Evolutionary conservation across 1,140 invertebrate genomes (phyloP).

Genomic region (Psilanteris sp.): DNA sequence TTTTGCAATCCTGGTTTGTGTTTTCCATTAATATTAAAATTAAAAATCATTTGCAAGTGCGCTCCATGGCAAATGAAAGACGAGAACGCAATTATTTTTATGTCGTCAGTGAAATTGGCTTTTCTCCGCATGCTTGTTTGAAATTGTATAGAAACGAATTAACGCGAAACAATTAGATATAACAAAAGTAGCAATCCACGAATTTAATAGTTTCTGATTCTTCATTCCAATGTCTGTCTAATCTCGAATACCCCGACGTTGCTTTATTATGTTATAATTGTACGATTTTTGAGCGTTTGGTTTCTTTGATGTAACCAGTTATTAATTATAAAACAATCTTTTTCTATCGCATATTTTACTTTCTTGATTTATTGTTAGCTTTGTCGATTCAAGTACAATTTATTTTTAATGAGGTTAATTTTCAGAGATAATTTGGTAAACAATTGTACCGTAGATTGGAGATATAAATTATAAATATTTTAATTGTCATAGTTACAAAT

Average conservation of each 20-base stretch:
- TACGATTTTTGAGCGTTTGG: no score
- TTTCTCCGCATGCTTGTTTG: slow-evolving; percentile 16
- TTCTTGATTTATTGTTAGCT: no score
- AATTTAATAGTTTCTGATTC: not conserved
- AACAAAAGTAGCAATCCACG: slow-evolving; percentile 10
- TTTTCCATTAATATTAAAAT: slow-evolving; percentile 50
- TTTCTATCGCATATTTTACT: no score
- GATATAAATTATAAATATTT: no score
- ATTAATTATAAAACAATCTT: no score
- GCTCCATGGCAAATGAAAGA: slow-evolving; percentile 3
- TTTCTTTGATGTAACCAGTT: no score
- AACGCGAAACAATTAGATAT: slow-evolving; percentile 27
- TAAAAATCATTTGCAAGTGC: slow-evolving; percentile 32
- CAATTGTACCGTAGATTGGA: no score
- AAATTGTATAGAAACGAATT: slow-evolving; percentile 23
- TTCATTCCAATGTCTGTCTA: slow-evolving; percentile 2
- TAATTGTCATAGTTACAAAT: no score
- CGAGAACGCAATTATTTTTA: slow-evolving; percentile 48
- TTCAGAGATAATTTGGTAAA: no score
- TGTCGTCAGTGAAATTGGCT: slow-evolving; percentile 37
- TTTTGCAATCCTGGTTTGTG: slow-evolving; percentile 11
- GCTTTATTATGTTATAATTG: not conserved
- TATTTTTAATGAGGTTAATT: no score
- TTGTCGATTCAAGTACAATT: no score
- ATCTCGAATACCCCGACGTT: not conserved